Percentiles rank a stretch among this genome's conserved stretches.
Evolutionary conservation across 1,140 invertebrate genomes (phyloP).

Genomic region (Leptinotarsa texana): DNA sequence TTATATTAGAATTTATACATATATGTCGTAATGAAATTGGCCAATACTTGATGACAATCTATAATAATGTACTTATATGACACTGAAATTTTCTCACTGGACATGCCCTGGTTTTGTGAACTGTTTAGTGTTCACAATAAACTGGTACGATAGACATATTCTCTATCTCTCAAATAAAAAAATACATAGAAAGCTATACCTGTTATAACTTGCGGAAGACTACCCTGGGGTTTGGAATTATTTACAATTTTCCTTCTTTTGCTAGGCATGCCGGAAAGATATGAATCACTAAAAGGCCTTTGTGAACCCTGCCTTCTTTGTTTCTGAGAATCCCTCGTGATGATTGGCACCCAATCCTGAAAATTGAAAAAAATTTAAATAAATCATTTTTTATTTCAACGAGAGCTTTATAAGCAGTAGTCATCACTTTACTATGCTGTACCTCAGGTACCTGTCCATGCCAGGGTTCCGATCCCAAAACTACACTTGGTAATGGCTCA

Average conservation of each 20-base stretch:
- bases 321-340: conserved; percentile 70
- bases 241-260: conserved; percentile 76
- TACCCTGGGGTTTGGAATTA: conserved; percentile 55
- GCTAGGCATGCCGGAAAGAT: conserved; percentile 77
- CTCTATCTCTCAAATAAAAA: too few species aligned
- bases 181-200: conserved; percentile 34
- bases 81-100: too few species aligned
- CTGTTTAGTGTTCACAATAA: too few species aligned
- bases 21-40: too few species aligned
- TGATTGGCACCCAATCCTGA: conserved; percentile 83
- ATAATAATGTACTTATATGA: too few species aligned
- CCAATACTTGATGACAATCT: too few species aligned
- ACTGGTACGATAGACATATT: too few species aligned
- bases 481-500: conserved; percentile 58
- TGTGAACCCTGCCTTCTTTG: conserved; percentile 62
- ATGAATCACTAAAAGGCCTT: conserved; percentile 77
- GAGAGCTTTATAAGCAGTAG: neutral
- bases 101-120: too few species aligned
- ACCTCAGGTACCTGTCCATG: conserved; percentile 60
- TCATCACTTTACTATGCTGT: conserved; percentile 24
- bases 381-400: conserved; percentile 6
- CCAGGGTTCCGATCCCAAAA: conserved; percentile 63
- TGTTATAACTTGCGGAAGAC: conserved; percentile 53
- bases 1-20: too few species aligned
- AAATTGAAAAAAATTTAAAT: conserved; percentile 22